Percentiles rank a stretch among this genome's conserved stretches.
phyloP scores from a whole-genome alignment of 2,797 vertebrate species.

The Cynodonichthys magdalenae region DNA sequence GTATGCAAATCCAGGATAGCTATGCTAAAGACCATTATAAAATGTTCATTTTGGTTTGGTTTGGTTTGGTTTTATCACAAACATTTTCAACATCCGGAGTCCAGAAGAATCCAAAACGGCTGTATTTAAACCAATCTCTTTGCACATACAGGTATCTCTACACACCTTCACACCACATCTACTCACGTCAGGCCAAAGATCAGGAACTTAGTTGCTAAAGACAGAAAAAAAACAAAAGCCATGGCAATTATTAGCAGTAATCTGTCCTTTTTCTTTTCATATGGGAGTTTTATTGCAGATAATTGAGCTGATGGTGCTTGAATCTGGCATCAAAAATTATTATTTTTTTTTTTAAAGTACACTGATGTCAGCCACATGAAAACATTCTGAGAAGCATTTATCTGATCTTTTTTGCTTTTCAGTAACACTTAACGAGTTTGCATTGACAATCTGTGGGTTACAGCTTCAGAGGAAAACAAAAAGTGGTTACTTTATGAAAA shows the following conservation, averaged over 20 bases:
- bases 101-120: constrained; percentile 34
- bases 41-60: constrained; percentile 6
- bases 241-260: constrained; percentile 29
- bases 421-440: constrained; percentile 58
- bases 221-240: constrained; percentile 37
- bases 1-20: constrained; percentile 72
- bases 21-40: constrained; percentile 57
- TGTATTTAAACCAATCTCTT: constrained; percentile 30
- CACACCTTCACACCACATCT: constrained; percentile 31
- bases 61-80: constrained; percentile 32
- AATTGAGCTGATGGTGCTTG: constrained; percentile 27
- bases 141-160: constrained; percentile 17
- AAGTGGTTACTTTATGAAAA: not conserved
- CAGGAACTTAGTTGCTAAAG: constrained; percentile 47
- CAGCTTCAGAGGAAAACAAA: constrained; percentile 39
- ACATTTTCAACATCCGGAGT: constrained; percentile 22
- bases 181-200: constrained; percentile 69
- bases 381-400: constrained; percentile 40
- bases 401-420: constrained; percentile 38
- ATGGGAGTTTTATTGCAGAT: constrained; percentile 17
- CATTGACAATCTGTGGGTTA: constrained; percentile 80
- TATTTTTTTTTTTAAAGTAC: constrained; percentile 41
- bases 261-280: constrained; percentile 11
- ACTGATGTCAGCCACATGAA: constrained; percentile 58
- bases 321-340: constrained; percentile 35